Percentiles rank a stretch among this genome's conserved stretches.
Evolutionary conservation across 2,888 invertebrate species (phyloP).

Genomic region (Venusia cambrica): DNA sequence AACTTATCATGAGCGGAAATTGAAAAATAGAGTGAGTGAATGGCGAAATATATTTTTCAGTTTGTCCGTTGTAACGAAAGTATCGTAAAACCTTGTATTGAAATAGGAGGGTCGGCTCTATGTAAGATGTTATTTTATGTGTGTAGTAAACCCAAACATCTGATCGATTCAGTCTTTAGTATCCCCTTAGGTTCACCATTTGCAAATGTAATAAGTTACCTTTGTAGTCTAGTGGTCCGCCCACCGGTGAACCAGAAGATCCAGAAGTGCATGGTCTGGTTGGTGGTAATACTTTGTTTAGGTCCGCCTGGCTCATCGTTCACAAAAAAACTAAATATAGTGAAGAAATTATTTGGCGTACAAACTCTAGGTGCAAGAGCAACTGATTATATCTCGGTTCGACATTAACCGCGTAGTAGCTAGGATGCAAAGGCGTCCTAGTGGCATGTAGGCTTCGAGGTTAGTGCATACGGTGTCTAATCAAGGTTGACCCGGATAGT

Average conservation of each 20-base stretch:
- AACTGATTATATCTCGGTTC: not conserved
- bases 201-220: no score
- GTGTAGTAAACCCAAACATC: slow-evolving; percentile 10
- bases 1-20: slow-evolving; percentile 42
- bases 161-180: slow-evolving; percentile 4
- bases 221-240: no score
- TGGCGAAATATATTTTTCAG: slow-evolving; percentile 24
- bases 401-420: not conserved
- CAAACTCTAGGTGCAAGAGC: slow-evolving; percentile 1
- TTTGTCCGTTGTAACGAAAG: slow-evolving; percentile 26
- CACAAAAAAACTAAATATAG: no score
- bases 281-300: no score
- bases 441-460: slow-evolving; percentile 7
- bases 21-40: slow-evolving; percentile 43
- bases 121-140: slow-evolving; percentile 15
- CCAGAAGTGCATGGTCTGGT: no score
- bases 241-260: no score
- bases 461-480: slow-evolving; percentile 43
- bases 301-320: no score
- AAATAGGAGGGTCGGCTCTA: slow-evolving; percentile 14
- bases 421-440: slow-evolving; percentile 6
- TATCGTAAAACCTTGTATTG: slow-evolving; percentile 21
- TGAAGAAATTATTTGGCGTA: no score
- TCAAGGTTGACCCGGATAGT: slow-evolving; percentile 56
- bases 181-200: no score